A percentile compares a stretch with the other conserved stretches of the same genome.
phyloP scores from a whole-genome alignment of 37 sponge, comb jelly and placozoan genomes.

The Spongilla lacustris region DNA sequence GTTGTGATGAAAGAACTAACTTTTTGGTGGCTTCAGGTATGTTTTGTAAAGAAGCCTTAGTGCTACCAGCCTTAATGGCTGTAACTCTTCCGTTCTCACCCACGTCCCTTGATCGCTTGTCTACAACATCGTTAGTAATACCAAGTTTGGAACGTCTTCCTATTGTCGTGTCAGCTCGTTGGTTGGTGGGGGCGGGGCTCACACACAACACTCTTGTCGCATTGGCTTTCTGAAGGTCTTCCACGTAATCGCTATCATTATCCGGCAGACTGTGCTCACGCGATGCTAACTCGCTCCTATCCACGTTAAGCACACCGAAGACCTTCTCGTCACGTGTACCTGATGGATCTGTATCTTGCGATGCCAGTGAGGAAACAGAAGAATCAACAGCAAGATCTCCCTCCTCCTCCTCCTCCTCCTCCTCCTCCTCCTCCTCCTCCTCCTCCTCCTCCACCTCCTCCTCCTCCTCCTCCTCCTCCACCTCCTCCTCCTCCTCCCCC shows the following conservation, averaged over 20 bases:
- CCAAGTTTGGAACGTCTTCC: slow-evolving; percentile 33
- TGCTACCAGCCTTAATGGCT: not conserved
- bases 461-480: too few species aligned
- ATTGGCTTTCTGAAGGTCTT: not conserved
- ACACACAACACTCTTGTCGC: slow-evolving; percentile 26
- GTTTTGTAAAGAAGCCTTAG: not conserved
- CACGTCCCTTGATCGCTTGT: not conserved
- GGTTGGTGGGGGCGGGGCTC: slow-evolving; percentile 41
- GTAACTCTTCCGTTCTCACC: not conserved
- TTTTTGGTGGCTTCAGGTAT: not conserved
- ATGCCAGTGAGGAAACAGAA: not conserved
- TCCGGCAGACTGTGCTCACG: too few species aligned
- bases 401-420: not conserved
- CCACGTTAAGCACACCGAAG: not conserved
- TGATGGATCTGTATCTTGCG: not conserved
- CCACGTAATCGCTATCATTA: too few species aligned
- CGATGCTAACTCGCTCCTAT: not conserved
- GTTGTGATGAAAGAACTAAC: not conserved
- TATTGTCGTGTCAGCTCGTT: not conserved
- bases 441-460: not conserved
- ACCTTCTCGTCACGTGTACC: not conserved
- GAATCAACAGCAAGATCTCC: not conserved
- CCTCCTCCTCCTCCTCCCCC: too few species aligned
- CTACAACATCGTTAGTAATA: not conserved
- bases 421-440: not conserved